Evolutionary conservation across 1,140 invertebrate species (phyloP), one percentile per base, ranked within the genome.

Genomic region (Temnothorax curvispinosus): DNA sequence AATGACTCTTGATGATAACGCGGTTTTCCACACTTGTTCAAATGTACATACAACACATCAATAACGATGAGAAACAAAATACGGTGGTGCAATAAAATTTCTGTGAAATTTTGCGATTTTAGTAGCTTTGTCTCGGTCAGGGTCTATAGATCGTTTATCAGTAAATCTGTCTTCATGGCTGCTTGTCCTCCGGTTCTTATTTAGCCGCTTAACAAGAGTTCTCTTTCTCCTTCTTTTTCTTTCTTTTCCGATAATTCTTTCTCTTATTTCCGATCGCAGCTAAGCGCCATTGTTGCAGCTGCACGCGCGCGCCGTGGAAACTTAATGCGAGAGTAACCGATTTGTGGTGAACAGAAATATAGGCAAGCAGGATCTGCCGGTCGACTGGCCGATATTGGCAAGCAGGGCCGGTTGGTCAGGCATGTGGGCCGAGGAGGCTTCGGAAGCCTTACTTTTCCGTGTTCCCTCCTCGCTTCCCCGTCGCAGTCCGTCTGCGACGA

Each of bases 381-480:
- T 41, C 41, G 41, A 56, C 76, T 60, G 56, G 64, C 67, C 62
- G 32, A 65, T 75, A 85, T 72, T 44, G 75, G 56, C 75, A 86
- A 69, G 87, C 88, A 80, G 90, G 86, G 87, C 54, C 74, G 87
- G 86, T 67, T 91, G 87, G 88, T 78, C 72, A 88, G 87, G 77
- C 76, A 87, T 80, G 89, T 44, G 77, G 81, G 87, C 89, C 77
- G 93, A 92, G 80, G 80, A 75, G 92, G 93, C 92, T 93, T 94
- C 93, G 69, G 93, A 94, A 94, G 92, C 93, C 93, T n/a, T 94
- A 92, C 86, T 87, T 92, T 87, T 93, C 93, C 87, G 85, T 78
- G 89, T 93, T 93, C 88, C 90, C 90, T 88, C 85, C 88, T 92
- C 89, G 89, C 90, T 86, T 88, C 88, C 81, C 88, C 89, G 69